A percentile compares a stretch with the other conserved stretches of the same genome.
phyloP scores from a whole-genome alignment of 2,797 vertebrate genomes.

The Cyprinodon diabolis region DNA sequence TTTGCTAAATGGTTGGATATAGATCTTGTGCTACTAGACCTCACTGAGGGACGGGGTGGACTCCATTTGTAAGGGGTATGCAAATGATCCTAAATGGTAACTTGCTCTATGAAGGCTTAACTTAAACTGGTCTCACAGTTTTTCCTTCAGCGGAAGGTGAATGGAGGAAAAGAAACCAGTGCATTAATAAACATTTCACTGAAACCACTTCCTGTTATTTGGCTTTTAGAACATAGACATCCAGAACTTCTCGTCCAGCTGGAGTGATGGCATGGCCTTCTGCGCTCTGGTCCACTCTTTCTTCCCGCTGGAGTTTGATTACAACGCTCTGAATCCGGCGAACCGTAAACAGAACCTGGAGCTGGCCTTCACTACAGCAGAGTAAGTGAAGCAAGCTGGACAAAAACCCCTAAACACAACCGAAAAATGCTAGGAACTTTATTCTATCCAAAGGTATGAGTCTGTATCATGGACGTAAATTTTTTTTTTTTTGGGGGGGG shows the following conservation, averaged over 20 bases:
- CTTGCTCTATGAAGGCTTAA: no score
- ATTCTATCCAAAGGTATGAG: no score
- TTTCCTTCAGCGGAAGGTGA: neutral
- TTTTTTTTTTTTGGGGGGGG: no score
- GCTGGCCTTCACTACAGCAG: conserved; percentile 89
- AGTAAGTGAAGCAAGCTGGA: conserved; percentile 82
- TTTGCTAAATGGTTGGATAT: no score
- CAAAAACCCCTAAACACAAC: neutral
- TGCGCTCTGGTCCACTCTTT: conserved; percentile 96
- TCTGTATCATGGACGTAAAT: no score
- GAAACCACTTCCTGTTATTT: neutral
- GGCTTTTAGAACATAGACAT: conserved; percentile 89
- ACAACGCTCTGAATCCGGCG: conserved; percentile 81
- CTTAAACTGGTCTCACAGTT: neutral
- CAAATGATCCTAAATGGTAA: no score
- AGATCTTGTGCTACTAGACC: no score
- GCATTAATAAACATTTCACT: neutral
- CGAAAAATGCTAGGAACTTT: neutral
- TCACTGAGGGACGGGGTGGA: no score
- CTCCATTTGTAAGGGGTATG: no score
- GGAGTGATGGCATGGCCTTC: conserved; percentile 96
- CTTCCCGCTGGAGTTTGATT: conserved; percentile 95
- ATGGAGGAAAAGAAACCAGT: no score
- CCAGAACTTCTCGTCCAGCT: conserved; percentile 96
- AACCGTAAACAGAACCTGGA: conserved; percentile 90